Evolutionary conservation across 2,113 vertebrate species (phyloP).

Genomic region (Crotalus helleri): DNA sequence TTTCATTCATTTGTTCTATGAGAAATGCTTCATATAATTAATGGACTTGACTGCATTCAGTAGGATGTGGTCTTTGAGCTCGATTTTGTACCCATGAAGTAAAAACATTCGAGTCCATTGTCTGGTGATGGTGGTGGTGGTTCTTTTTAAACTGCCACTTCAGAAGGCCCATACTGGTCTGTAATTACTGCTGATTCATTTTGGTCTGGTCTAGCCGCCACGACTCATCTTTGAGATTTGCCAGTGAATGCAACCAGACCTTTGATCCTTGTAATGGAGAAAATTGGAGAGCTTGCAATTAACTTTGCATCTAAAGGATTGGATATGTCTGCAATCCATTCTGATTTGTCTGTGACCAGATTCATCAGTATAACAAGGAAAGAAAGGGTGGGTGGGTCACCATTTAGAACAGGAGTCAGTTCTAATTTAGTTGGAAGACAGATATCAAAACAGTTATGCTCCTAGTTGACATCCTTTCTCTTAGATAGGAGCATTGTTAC

Average conservation of each 20-base stretch:
- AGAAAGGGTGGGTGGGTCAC: not conserved
- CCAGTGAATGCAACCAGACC: constrained; percentile 63
- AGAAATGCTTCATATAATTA: constrained; percentile 1
- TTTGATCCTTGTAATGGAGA: constrained; percentile 66
- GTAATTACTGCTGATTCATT: constrained; percentile 68
- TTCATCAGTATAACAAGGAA: constrained; percentile 22
- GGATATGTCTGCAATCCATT: constrained; percentile 30
- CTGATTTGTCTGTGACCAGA: constrained; percentile 36
- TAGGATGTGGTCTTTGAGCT: not conserved
- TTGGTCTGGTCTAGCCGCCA: constrained; percentile 58
- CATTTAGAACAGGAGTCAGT: constrained; percentile 21
- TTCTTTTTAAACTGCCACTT: constrained; percentile 40
- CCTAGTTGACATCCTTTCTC: not conserved
- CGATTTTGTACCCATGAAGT: not conserved
- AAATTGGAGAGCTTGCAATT: constrained; percentile 61
- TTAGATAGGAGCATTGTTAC: constrained; percentile 2
- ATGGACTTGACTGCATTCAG: constrained; percentile 20
- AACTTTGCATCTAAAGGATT: constrained; percentile 32
- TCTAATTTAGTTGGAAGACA: constrained; percentile 12
- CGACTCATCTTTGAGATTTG: constrained; percentile 67
- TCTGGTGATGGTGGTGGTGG: not conserved
- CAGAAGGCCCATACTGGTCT: constrained; percentile 44
- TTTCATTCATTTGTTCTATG: not conserved
- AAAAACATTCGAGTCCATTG: not conserved
- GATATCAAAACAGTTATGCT: not conserved